Evolutionary conservation across 2,113 vertebrate genomes (phyloP), one percentile per base, ranked within the genome.

Genomic region (Suncus etruscus): DNA sequence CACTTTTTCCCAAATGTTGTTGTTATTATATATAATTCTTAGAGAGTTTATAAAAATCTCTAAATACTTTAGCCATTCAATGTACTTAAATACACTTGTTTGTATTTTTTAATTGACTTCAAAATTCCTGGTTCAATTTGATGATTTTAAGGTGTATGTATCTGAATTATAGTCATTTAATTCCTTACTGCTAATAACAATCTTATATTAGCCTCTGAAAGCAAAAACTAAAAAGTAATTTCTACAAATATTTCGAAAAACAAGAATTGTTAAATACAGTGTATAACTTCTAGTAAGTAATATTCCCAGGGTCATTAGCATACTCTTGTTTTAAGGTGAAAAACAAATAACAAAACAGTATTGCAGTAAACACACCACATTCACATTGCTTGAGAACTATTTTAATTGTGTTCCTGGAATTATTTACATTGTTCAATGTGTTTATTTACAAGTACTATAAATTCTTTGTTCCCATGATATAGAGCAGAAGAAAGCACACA

Each of bases 61-160:
- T 22, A 61, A 20, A 20, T 61, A 61, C 22, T 61, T 61, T 39
- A 39, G 39, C 18, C 58, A 61, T 4, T 61, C 22, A 39, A 61
- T 61, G 16, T 20, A 54, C 58, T 22, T 58, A 5, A 39, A 39
- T 39, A 39, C 3, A 39, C 54, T 61, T 61, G 58, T 61, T 6
- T 61, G 58, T 7, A 61, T 39, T 39, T 39, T 39, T 39, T 16
- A 22, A 20, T 61, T 61, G 4, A 61, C 15, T 61, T 61, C 58
- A 61, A 61, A 22, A 61, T 61, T 4, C 18, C 18, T 61, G 3
- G 18, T 16, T 20, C 18, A 61, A 61, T 80, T 32, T 47, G 9
- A 48, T 93, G 73, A 84, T 58, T 82, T 95, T 93, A 84, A 95
- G 83, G 18, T 61, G 7, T 54, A 27, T 47, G 18, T 84, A 11